Conservation (phyloP, 2,888 invertebrate species). For the Lamellibrachia satsuma region DNA sequence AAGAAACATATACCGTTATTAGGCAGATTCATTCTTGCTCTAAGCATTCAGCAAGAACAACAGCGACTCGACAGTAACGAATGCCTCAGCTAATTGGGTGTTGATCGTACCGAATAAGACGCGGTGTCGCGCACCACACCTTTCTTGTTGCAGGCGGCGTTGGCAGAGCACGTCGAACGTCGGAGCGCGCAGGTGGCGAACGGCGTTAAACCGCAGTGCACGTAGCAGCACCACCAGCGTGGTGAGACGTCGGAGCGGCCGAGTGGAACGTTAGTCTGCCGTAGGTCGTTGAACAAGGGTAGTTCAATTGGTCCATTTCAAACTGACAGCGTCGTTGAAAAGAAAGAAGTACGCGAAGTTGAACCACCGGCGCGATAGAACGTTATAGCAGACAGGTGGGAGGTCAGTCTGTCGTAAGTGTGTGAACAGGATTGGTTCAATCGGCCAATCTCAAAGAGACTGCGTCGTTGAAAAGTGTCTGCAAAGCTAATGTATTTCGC, state of each 20-base stretch:
- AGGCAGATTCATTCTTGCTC: neutral
- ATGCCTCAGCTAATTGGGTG: constrained; percentile 10
- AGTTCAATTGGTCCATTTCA: no score
- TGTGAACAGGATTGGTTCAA: neutral
- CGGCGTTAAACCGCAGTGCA: neutral
- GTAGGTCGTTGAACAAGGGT: no score
- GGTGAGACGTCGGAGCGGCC: neutral
- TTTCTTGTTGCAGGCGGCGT: neutral
- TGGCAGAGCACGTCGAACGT: neutral
- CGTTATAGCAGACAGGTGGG: no score
- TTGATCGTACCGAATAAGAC: neutral
- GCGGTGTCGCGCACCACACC: neutral
- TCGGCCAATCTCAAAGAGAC: neutral
- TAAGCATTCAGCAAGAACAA: neutral
- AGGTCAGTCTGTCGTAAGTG: neutral
- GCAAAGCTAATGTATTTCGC: neutral
- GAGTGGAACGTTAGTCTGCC: no score
- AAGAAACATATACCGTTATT: neutral
- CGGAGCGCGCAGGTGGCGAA: no score
- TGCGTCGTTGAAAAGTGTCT: neutral
- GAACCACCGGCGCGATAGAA: no score
- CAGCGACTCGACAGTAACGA: neutral
- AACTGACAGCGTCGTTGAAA: no score
- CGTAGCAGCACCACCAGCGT: neutral
- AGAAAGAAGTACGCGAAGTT: no score